Evolutionary conservation across 2,797 vertebrate genomes (phyloP).

Genomic region (Echiichthys vipera): DNA sequence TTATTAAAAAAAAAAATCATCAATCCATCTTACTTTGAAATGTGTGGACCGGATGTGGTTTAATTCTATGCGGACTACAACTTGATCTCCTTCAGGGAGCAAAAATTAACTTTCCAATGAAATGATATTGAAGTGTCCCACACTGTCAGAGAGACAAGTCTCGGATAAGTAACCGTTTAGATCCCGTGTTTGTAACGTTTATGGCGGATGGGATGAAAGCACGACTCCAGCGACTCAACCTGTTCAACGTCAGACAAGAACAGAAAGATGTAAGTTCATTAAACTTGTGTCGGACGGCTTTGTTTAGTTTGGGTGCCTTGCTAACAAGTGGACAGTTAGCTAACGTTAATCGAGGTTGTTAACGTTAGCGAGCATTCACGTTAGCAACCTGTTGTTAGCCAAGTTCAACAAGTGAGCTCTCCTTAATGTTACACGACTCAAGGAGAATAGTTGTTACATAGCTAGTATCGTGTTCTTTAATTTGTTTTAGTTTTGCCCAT

Average conservation of each 20-base stretch:
- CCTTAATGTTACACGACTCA: neutral
- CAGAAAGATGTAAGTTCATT: conserved; percentile 83
- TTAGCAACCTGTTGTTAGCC: conserved; percentile 31
- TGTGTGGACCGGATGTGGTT: neutral
- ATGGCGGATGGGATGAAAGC: conserved; percentile 87
- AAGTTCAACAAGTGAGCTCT: conserved; percentile 10
- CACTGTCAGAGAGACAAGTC: conserved; percentile 8
- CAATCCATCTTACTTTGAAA: conserved; percentile 62
- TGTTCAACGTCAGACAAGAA: conserved; percentile 84
- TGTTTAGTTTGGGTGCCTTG: conserved; percentile 37
- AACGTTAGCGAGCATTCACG: conserved; percentile 13
- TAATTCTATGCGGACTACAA: accelerated
- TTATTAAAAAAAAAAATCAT: no score
- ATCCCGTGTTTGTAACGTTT: conserved; percentile 50
- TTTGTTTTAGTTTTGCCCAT: neutral
- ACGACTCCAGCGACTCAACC: conserved; percentile 83
- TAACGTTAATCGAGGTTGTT: conserved; percentile 26
- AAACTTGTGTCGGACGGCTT: neutral
- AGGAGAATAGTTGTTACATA: neutral
- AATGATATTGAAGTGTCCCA: conserved; percentile 44
- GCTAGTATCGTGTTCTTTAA: neutral
- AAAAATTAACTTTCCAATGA: conserved; percentile 68
- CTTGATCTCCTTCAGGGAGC: conserved; percentile 47
- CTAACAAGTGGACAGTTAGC: conserved; percentile 64
- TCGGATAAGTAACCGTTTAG: neutral